These are phyloP conservation scores for Oreonectes daqikongensis DNA, from an alignment of 2,797 vertebrate genomes.

Conservation along the genomic window DNA sequence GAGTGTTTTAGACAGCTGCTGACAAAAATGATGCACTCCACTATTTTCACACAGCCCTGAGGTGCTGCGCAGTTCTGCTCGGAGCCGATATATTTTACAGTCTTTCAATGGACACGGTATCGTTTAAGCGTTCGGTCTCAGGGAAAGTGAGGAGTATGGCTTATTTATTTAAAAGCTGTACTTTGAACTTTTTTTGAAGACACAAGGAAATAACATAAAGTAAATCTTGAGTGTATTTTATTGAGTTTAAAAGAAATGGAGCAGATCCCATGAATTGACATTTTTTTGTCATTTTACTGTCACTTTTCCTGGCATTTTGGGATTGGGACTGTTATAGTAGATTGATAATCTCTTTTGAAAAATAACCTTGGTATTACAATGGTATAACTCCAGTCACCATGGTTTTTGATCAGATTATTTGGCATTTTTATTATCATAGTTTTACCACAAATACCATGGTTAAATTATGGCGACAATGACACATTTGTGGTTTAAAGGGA, in stretches of 20 bases:
- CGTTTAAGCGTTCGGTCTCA: constrained; percentile 25
- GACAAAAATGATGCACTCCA: constrained; percentile 34
- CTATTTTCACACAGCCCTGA: constrained; percentile 36
- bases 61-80: constrained; percentile 23
- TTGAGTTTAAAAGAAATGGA: neutral
- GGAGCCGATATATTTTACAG: constrained; percentile 27
- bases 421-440: no score
- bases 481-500: no score
- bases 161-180: constrained; percentile 22
- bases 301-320: neutral
- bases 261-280: neutral
- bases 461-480: no score
- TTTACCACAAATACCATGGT: no score
- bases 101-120: constrained; percentile 32
- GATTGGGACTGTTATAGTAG: no score
- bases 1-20: constrained; percentile 34
- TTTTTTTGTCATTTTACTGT: neutral
- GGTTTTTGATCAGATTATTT: no score
- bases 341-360: no score
- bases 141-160: neutral
- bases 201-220: neutral
- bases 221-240: neutral
- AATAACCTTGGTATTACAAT: no score
- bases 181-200: neutral
- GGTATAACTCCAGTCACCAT: no score